phyloP scores from a whole-genome alignment of 2,113 vertebrate genomes.

The Eurystomus gularis region DNA sequence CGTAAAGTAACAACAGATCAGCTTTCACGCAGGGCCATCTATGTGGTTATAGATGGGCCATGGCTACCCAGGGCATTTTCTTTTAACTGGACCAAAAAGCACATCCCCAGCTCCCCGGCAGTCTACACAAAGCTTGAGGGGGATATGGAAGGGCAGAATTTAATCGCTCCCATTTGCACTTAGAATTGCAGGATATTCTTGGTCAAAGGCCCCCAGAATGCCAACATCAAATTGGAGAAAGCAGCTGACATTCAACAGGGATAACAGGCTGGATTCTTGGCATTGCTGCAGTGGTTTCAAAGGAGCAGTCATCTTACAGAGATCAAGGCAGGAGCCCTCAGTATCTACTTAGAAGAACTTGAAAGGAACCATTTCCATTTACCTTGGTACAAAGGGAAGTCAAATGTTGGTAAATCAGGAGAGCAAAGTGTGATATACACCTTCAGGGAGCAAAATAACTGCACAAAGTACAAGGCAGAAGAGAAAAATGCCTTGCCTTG shows the following conservation, averaged over 20 bases:
- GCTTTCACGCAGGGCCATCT: slow-evolving; percentile 23
- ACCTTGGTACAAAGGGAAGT: slow-evolving; percentile 2
- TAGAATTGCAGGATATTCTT: background rate
- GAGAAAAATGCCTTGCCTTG: background rate
- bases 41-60: background rate
- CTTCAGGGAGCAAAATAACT: background rate
- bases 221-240: background rate
- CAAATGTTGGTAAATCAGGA: slow-evolving; percentile 26
- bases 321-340: slow-evolving; percentile 24
- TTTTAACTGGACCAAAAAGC: background rate
- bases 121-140: background rate
- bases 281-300: slow-evolving; percentile 3
- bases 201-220: background rate
- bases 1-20: slow-evolving; percentile 75
- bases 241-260: slow-evolving; percentile 49
- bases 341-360: background rate
- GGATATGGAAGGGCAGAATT: background rate
- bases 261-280: slow-evolving; percentile 17
- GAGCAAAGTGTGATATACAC: background rate
- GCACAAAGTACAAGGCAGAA: background rate
- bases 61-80: background rate
- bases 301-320: slow-evolving; percentile 10
- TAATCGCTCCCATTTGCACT: background rate
- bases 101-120: background rate
- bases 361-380: slow-evolving; percentile 32